These are phyloP conservation scores for Stichopus horrens DNA, from an alignment of 53 echinoderm and acorn worm species.

Conservation along the genomic window DNA sequence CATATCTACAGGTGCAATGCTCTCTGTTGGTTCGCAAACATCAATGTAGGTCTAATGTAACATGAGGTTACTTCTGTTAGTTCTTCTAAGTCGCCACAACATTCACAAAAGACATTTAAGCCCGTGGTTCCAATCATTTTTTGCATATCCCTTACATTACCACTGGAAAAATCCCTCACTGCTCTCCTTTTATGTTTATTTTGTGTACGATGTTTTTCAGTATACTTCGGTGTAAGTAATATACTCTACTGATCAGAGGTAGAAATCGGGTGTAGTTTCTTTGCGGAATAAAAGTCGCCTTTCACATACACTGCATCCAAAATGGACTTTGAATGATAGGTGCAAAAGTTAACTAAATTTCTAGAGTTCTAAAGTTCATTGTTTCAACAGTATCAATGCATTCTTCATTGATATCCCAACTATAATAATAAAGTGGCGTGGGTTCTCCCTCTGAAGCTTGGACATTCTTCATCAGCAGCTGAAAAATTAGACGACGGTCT, in stretches of 20 bases:
- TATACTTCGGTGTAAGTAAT: constrained; percentile 2
- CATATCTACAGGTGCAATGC: neutral
- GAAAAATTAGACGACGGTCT: constrained; percentile 25
- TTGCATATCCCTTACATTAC: neutral
- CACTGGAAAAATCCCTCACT: neutral
- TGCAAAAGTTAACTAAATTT: neutral
- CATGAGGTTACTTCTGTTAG: neutral
- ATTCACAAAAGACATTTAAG: constrained; percentile 27
- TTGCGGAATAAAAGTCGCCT: neutral
- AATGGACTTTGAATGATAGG: neutral
- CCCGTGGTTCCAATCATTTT: neutral
- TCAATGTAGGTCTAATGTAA: neutral
- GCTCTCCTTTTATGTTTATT: neutral
- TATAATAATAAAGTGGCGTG: neutral
- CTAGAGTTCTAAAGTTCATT: neutral
- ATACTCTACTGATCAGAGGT: constrained; percentile 1
- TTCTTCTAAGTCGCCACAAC: constrained; percentile 7
- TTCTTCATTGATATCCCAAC: constrained; percentile 25
- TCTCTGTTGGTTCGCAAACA: neutral
- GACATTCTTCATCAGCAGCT: constrained; percentile 25
- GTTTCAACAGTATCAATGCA: constrained; percentile 3
- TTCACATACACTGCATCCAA: constrained; percentile 26
- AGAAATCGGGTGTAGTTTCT: constrained; percentile 19
- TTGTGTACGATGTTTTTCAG: neutral
- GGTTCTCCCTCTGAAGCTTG: constrained; percentile 38